A percentile compares a stretch with the other conserved stretches of the same genome.
Conservation (phyloP, 1,140 invertebrate species). For the Drosophila truncata region DNA sequence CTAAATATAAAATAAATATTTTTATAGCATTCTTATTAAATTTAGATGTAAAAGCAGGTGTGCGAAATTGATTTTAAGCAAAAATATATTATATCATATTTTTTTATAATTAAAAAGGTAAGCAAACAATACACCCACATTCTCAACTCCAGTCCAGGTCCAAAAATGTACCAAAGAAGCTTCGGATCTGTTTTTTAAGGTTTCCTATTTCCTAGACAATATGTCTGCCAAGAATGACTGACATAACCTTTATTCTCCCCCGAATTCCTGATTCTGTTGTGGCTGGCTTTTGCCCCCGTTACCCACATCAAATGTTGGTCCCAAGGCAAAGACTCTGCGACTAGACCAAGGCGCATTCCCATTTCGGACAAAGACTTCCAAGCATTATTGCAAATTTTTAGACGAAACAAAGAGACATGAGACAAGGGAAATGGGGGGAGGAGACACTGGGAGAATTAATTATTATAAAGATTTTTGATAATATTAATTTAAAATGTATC, state of each 20-base stretch:
- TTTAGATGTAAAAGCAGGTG: background rate
- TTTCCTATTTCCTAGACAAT: conserved; percentile 52
- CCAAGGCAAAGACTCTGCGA: background rate
- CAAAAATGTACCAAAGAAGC: background rate
- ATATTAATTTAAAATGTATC: too few species aligned
- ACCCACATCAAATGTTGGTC: conserved; percentile 47
- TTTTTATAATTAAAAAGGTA: background rate
- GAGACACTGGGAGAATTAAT: conserved; percentile 7
- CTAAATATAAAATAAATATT: background rate
- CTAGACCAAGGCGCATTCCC: conserved; percentile 47
- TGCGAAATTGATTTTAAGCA: background rate
- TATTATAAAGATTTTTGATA: background rate
- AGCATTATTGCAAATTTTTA: conserved; percentile 70
- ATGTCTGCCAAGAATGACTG: conserved; percentile 55
- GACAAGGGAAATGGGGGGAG: conserved; percentile 10
- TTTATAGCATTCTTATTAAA: background rate
- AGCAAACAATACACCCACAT: background rate
- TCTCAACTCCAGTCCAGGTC: background rate
- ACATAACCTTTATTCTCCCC: conserved; percentile 47
- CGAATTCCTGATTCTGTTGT: conserved; percentile 39
- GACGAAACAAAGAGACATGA: conserved; percentile 15
- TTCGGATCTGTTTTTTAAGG: conserved; percentile 5
- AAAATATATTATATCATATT: too few species aligned
- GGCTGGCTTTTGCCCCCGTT: conserved; percentile 7
- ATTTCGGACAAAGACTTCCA: conserved; percentile 38